Evolutionary conservation across 2,888 invertebrate species (phyloP), one percentile per base, ranked within the genome.

Genomic region (Patella caerulea): DNA sequence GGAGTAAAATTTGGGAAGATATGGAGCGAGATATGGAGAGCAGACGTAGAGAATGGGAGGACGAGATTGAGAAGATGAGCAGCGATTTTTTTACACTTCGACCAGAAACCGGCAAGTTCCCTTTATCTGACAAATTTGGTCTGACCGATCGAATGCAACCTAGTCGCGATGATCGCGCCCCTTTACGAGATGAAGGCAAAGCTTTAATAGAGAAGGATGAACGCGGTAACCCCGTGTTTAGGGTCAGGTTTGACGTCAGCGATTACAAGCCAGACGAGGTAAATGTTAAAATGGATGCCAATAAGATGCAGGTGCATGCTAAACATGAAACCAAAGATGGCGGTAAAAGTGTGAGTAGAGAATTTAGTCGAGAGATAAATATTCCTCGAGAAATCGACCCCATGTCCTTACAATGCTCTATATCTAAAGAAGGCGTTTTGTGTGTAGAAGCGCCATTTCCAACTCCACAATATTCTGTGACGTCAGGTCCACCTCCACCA

Each of bases 11-110:
- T 73, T 91, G 89, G 88, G 85, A 86, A 70, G 86, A 86, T 75
- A 90, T 90, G 90, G 89, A 90, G 76, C 81, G 84, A 53, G 89
- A 89, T 75, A 86, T 90, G 87, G 90, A 90, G 65, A 76, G 87
- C 70, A 81, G 90, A 70, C 78, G 89, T 52, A 84, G 84, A 45
- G 90, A 90, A 75, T 90, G 90, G 90, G 90, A 90, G 81, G 82
- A 83, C 9, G 90, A 90, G 74, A 88, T 89, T 14, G 89, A 90
- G 78, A 85, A 88, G 80, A 89, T 91, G 90, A 85, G 90, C 78
- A 87, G 86, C 72, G 91, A 90, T 80, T 91, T 91, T 83, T 91
- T 91, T 80, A 85, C 87, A 14, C 77, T 91, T 24, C 86, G 88
- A 29, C 86, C 88, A 1, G 88, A 89, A 71, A 82, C 74, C 19